Conservation (phyloP, 2,797 vertebrate species). For the Sciurus vulgaris region DNA sequence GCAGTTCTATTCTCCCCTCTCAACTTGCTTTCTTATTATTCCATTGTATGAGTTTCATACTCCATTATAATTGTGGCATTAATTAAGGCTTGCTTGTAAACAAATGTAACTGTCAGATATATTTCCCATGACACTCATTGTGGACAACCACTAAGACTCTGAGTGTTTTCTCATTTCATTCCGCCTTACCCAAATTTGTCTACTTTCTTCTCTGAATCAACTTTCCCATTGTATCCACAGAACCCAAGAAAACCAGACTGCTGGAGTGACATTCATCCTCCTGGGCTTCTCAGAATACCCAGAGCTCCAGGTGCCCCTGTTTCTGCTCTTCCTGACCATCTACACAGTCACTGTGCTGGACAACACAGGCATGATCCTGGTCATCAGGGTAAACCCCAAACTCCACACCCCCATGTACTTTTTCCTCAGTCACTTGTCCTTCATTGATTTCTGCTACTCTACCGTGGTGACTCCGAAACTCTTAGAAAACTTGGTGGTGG, state of each 20-base stretch:
- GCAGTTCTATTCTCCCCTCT: no score
- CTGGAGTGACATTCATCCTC: slow-evolving; percentile 37
- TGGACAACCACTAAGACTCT: neutral
- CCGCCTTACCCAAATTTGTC: neutral
- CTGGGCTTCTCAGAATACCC: slow-evolving; percentile 69
- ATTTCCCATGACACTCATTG: neutral
- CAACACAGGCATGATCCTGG: slow-evolving; percentile 66
- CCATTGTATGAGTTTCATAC: neutral
- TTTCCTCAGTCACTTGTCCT: slow-evolving; percentile 77
- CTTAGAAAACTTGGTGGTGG: slow-evolving; percentile 59
- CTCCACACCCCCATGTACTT: slow-evolving; percentile 74
- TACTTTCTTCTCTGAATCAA: neutral
- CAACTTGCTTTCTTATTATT: neutral
- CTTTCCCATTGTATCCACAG: neutral
- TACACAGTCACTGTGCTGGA: slow-evolving; percentile 56
- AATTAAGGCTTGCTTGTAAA: neutral
- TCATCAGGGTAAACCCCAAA: neutral
- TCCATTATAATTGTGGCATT: neutral
- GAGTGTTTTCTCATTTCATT: neutral
- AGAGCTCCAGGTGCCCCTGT: neutral
- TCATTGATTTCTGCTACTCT: slow-evolving; percentile 75
- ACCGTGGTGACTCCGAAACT: slow-evolving; percentile 45
- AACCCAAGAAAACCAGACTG: neutral
- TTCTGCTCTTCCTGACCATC: slow-evolving; percentile 19
- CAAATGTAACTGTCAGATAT: neutral